Evolutionary conservation across 2,888 invertebrate species (phyloP).

Genomic region (Aspidiotus rigidus): DNA sequence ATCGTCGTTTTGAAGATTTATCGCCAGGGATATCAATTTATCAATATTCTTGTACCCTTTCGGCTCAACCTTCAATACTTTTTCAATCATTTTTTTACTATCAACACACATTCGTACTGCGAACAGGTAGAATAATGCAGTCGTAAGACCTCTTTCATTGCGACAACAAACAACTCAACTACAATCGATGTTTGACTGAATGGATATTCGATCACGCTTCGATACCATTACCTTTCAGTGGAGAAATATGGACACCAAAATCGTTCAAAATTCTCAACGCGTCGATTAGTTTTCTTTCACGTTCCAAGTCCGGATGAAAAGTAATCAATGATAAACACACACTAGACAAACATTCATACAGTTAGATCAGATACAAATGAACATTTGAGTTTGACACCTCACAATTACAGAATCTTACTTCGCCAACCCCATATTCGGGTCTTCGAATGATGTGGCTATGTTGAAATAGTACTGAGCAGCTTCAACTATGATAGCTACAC

Average conservation of each 20-base stretch:
- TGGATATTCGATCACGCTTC: no score
- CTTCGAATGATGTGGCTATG: constrained; percentile 21
- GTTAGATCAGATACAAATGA: not conserved
- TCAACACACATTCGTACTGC: constrained; percentile 24
- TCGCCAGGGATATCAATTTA: constrained; percentile 14
- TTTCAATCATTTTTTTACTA: constrained; percentile 22
- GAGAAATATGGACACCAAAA: constrained; percentile 21
- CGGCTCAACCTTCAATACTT: constrained; percentile 20
- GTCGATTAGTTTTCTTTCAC: constrained; percentile 20
- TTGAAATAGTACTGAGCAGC: constrained; percentile 29
- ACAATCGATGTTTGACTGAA: no score
- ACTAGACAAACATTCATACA: not conserved
- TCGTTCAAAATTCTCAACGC: constrained; percentile 19
- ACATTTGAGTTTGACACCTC: not conserved
- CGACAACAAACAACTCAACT: no score
- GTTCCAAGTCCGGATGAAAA: constrained; percentile 19
- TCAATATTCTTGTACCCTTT: constrained; percentile 22
- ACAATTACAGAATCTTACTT: constrained; percentile 12
- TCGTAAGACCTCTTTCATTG: not conserved
- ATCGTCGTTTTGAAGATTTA: constrained; percentile 10
- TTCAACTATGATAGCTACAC: constrained; percentile 19
- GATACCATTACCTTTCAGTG: not conserved
- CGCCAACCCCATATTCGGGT: constrained; percentile 20
- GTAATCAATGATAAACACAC: constrained; percentile 15
- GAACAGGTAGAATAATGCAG: not conserved